Evolutionary conservation across 2,797 vertebrate species (phyloP), one percentile per base, ranked within the genome.

Genomic region (Loris lydekkerianus): DNA sequence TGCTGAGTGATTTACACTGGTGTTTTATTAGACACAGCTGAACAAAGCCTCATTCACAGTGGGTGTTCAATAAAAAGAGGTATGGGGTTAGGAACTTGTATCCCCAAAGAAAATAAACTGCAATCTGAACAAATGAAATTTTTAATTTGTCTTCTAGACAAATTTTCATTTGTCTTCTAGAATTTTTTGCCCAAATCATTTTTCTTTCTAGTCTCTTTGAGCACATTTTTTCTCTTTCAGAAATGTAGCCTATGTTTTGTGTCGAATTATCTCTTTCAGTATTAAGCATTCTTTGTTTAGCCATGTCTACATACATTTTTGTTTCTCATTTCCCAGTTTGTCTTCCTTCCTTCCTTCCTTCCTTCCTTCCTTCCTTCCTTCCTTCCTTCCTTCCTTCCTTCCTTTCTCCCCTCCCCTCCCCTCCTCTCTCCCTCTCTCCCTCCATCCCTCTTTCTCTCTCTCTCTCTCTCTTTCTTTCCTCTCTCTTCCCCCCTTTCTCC

Each of bases 61-160:
- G 89, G 17, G 18, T 75, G 53, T 85, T 80, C 61, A 69, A 10
- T 69, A 72, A 91, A 94, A 69, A 40, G 34, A 82, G 27, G 37
- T 37, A 34, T 56, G 9, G 10, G 27, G 31, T 82, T 86, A 61
- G 81, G 53, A 72, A 92, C 49, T 92, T 89, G 37, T 3, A 53
- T 94, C 95, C 58, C 65, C 73, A 73, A 86, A 43, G 56, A 75
- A 91, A 91, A 89, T 70, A n/a, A 29, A 65, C 67, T 56, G 13
- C 7, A 73, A 29, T 53, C 13, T 13, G 58, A 95, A 86, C 69
- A 72, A 72, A 72, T 27, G 40, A 80, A 72, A 86, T 65, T 69
- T 91, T 72, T 96, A 69, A 72, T 95, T 82, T 89, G 15, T 58
- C 56, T 69, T 90, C 43, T 82, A 21, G 49, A 56, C 34, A 34